Base-by-base conservation (phyloP, 2,888 invertebrate genomes). In the Hyposoter dolosus region DNA sequence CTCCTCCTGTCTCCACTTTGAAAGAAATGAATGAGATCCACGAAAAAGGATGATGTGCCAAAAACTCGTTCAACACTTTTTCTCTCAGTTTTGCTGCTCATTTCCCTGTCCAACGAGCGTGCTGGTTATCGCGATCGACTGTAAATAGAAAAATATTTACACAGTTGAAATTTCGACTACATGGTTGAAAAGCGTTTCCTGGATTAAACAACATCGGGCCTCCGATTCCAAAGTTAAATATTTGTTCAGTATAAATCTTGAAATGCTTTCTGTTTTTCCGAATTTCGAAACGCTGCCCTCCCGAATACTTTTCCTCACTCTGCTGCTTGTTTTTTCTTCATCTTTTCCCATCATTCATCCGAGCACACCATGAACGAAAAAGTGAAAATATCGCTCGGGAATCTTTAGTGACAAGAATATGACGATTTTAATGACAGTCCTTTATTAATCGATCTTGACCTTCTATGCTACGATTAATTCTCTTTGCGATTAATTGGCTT, bases 31-130 rank as follows among this genome's bases (percentile, higher is more conserved):
- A 69, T 53, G 60, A 35, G 50, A 74, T 28, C 71, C 84, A 77
- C 35, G 53, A 84, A 60, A 77, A 82, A 83, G 80, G 56, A 65
- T 17, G 56, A 6, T 69, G 85, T 87, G 90, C 89, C 88, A 89
- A 89, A 88, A 89, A 90, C 87, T 84, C 87, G 65, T 87, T 87
- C 87, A 75, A 76, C 72, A 74, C 60, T 81, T 68, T 85, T 60
- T 32, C 75, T 35, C 83, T 68, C 23, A 32, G 75, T 65, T 72
- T 77, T 66, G 45, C 43, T 66, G 45, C 23, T 28, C 53, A 47
- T 53, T 28, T 69, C 32, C 40, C 63, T 72, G 32, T 23, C 50
- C n/a, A 19, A 35, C 66, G 35, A 2, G 71, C 28, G 12, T 56
- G n/a, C n/a, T n/a, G 53, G 60, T 19, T 40, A 66, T 76, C 76